Percentiles rank a stretch among this genome's conserved stretches.
phyloP scores from a whole-genome alignment of 2,888 invertebrate genomes.

The Calameuta idolon region DNA sequence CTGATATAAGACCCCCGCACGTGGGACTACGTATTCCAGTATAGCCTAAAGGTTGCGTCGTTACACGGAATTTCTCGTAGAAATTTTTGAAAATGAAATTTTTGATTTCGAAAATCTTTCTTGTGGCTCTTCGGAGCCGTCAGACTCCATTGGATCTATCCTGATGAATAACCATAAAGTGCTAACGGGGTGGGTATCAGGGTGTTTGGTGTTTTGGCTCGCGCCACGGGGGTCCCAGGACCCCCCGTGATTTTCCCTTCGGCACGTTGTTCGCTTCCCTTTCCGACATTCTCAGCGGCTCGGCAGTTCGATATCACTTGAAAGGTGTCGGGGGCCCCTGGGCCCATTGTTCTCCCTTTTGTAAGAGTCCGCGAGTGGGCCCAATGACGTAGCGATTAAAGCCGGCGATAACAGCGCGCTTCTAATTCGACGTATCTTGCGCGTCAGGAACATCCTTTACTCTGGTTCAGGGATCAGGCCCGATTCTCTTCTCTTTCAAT shows the following conservation, averaged over 20 bases:
- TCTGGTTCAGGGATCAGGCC: conserved; percentile 4
- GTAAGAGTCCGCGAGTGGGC: conserved; percentile 1
- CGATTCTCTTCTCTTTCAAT: conserved; percentile 46
- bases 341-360: conserved; percentile 46
- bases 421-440: conserved; percentile 53
- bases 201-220: conserved; percentile 60
- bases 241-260: conserved; percentile 6
- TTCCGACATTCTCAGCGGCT: not conserved
- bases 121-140: conserved; percentile 14
- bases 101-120: not conserved
- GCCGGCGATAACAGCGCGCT: conserved; percentile 56
- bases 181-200: conserved; percentile 36
- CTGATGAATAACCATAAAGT: conserved; percentile 57
- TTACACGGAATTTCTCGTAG: not conserved
- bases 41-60: not conserved
- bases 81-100: not conserved
- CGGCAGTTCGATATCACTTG: not conserved
- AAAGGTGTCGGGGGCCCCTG: conserved; percentile 31
- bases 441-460: conserved; percentile 24
- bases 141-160: conserved; percentile 48
- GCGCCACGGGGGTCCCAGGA: conserved; percentile 53
- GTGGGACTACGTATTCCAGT: not conserved
- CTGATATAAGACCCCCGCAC: not conserved
- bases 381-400: conserved; percentile 49
- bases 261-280: conserved; percentile 2